Evolutionary conservation across 1,140 invertebrate species (phyloP), one percentile per base, ranked within the genome.

Genomic region (Teleogryllus occipitalis): DNA sequence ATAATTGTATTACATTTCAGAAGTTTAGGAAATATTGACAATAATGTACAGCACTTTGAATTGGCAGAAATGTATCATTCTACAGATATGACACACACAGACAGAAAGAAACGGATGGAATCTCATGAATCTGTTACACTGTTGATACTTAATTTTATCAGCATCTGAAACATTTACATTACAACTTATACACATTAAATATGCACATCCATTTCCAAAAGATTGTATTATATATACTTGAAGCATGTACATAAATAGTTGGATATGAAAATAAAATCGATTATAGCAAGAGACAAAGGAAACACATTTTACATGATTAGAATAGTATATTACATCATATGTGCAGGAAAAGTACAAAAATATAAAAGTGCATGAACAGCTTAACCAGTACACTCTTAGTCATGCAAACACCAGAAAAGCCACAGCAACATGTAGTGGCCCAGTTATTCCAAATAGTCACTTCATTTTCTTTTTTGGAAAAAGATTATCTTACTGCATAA

Each of bases 341-440:
- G 77, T 81, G 80, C 80, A 81, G 80, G 79, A 73, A 77, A 81
- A 78, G 77, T 81, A 81, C 77, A 81, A 81, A 81, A 81, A 81
- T 81, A 81, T 79, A 81, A 81, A 81, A 81, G 80, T 81, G 77
- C 77, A 76, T 22, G 75, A 76, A 77, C 74, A 80, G 54, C 18
- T 65, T 18, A 10, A 10, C 54, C 54, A 65, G 18, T 65, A 65
- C 54, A 65, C 54, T 65, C 54, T 18, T 65, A 65, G 27, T 39
- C 27, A 39, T 39, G 27, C 27, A 39, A 39, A 39, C 27, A 39
- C 27, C 27, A 39, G 27, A 39, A 39, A 39, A 39, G 27, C 27
- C 27, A 39, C 27, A 39, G 27, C 27, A 39, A 39, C 27, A 39
- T 39, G 5, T 39, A 39, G 27, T 39, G 27, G 27, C 27, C 5